These are phyloP conservation scores for Clarias magur DNA, from an alignment of 2,113 vertebrate genomes.

Conservation along the genomic window DNA sequence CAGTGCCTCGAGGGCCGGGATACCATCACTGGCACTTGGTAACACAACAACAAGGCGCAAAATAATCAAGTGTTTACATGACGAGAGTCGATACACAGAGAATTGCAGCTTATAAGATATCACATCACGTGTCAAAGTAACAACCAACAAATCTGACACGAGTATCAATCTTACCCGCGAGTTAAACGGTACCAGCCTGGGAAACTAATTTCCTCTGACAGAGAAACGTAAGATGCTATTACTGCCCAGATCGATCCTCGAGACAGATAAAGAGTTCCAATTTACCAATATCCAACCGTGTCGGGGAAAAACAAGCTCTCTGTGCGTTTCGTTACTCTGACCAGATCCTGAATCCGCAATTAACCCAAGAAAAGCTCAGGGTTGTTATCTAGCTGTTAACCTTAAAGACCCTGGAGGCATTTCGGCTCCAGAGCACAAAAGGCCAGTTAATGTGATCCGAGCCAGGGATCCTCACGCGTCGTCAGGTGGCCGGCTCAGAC, in stretches of 20 bases:
- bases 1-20: neutral
- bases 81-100: neutral
- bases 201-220: slow-evolving; percentile 28
- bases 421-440: slow-evolving; percentile 44
- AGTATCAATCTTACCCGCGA: neutral
- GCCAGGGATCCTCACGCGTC: slow-evolving; percentile 36
- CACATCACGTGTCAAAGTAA: neutral
- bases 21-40: neutral
- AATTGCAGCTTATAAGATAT: neutral
- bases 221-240: slow-evolving; percentile 39
- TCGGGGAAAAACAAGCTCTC: slow-evolving; percentile 29
- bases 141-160: slow-evolving; percentile 1
- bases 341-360: slow-evolving; percentile 38
- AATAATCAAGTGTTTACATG: slow-evolving; percentile 1
- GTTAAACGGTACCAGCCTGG: slow-evolving; percentile 12
- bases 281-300: slow-evolving; percentile 43
- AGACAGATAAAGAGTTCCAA: slow-evolving; percentile 42
- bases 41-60: neutral
- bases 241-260: slow-evolving; percentile 28
- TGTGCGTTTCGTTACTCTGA: slow-evolving; percentile 23
- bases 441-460: slow-evolving; percentile 39
- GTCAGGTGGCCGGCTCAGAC: slow-evolving; percentile 26
- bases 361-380: slow-evolving; percentile 18
- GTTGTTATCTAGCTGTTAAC: slow-evolving; percentile 51
- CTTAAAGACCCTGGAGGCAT: slow-evolving; percentile 47